phyloP scores from a whole-genome alignment of 2,888 invertebrate genomes.

The Trachelus iudaicus region DNA sequence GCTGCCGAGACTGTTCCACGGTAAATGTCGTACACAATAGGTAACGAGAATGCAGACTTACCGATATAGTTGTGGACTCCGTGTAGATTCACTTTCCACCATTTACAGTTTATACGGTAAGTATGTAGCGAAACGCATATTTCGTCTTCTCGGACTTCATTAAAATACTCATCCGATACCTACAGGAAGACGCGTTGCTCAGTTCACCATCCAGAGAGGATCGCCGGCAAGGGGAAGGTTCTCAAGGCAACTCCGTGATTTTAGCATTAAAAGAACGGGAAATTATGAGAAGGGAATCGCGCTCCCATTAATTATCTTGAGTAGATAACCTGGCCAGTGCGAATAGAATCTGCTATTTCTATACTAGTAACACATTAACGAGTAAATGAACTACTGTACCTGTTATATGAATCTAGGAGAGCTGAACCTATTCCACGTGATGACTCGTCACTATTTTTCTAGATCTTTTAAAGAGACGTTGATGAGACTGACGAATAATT shows the following conservation, averaged over 20 bases:
- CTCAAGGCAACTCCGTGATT: not conserved
- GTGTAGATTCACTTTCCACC: not conserved
- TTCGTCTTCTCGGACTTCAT: not conserved
- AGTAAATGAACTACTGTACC: not conserved
- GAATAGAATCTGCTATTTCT: not conserved
- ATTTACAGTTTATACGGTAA: not conserved
- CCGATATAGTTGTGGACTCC: not conserved
- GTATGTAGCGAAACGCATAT: not conserved
- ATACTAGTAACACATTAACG: not conserved
- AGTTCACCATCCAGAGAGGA: not conserved
- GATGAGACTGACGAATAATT: not conserved
- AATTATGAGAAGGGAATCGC: not conserved
- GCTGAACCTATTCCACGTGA: not conserved
- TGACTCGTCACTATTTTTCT: not conserved
- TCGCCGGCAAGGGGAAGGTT: not conserved
- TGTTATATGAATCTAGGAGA: not conserved
- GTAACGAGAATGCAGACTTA: not conserved
- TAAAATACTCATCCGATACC: not conserved
- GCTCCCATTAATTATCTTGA: not conserved
- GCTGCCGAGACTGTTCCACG: not conserved
- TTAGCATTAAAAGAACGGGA: not conserved
- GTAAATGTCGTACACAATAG: conserved; percentile 1
- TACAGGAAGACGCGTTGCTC: not conserved
- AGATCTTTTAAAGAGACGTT: not conserved
- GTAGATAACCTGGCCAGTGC: not conserved